Percentiles rank a stretch among this genome's conserved stretches.
These are phyloP conservation scores for Streptopelia turtur DNA, from an alignment of 2,797 vertebrate genomes.

Conservation along the genomic window DNA sequence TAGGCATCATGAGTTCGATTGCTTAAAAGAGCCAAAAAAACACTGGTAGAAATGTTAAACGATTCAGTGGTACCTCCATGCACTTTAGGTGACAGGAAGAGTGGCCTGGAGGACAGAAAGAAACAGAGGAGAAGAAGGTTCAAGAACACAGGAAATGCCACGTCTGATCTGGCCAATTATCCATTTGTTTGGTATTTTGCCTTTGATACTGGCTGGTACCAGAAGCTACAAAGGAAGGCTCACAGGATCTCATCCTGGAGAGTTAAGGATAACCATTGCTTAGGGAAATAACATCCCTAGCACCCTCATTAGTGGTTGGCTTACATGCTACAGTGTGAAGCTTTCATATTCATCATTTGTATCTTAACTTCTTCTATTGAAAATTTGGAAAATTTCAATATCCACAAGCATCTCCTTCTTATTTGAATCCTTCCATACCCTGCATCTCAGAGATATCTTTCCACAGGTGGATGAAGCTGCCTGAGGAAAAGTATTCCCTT, in stretches of 20 bases:
- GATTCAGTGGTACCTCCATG: background rate
- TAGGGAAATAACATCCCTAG: background rate
- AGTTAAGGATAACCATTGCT: conserved; percentile 5
- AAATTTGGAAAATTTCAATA: conserved; percentile 21
- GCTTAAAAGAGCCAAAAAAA: conserved; percentile 13
- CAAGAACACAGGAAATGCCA: conserved; percentile 6
- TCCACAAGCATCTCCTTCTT: background rate
- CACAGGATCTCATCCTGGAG: background rate
- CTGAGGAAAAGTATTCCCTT: conserved; percentile 44
- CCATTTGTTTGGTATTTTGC: background rate
- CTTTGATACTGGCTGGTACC: background rate
- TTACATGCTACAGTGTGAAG: background rate
- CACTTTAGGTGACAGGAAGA: conserved; percentile 2
- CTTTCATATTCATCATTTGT: background rate
- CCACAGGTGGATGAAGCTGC: conserved; percentile 35
- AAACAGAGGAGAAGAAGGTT: background rate
- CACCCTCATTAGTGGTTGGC: background rate
- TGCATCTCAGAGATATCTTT: conserved; percentile 39
- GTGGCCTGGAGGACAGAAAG: background rate
- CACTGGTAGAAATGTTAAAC: conserved; percentile 30
- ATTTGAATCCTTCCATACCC: conserved; percentile 14
- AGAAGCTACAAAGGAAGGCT: background rate
- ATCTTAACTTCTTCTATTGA: background rate
- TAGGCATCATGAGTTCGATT: conserved; percentile 2
- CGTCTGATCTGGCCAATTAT: background rate